Evolutionary conservation across 2,888 invertebrate species (phyloP), one percentile per base, ranked within the genome.

Genomic region (Pammene aurita): DNA sequence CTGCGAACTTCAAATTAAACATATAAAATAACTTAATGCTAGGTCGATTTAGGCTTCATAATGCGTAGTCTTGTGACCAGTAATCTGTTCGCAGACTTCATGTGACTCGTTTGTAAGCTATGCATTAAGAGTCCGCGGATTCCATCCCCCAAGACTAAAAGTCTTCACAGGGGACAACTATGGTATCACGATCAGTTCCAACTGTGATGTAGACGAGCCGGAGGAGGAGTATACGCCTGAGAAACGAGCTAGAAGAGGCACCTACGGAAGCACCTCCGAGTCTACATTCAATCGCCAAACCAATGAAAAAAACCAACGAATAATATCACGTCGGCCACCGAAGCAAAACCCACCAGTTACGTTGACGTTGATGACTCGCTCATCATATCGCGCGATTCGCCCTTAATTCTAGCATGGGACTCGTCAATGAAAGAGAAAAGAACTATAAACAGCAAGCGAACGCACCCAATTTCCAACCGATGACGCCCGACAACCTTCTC

Each of bases 281-380:
- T 84, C 84, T 4, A 75, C 78, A 18, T 83, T 83, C 67, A 84
- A 83, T 73, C 77, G 78, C 0, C 69, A 76, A 57, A 78, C 72
- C 73, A 76, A 81, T 62, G 79, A 81, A 71, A 81, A 11, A 73
- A 76, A 55, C 71, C 71, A n/a, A n/a, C n/a, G n/a, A n/a, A n/a
- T n/a, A n/a, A n/a, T n/a, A n/a, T n/a, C n/a, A n/a, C n/a, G n/a
- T n/a, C n/a, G n/a, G n/a, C n/a, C n/a, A n/a, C n/a, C n/a, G n/a
- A n/a, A n/a, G n/a, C n/a, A n/a, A n/a, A n/a, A n/a, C n/a, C n/a
- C n/a, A n/a, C n/a, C n/a, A n/a, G n/a, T n/a, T n/a, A n/a, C n/a
- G n/a, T n/a, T n/a, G n/a, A n/a, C n/a, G n/a, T n/a, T n/a, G n/a
- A n/a, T n/a, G n/a, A n/a, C n/a, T n/a, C n/a, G n/a, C n/a, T n/a